These are phyloP conservation scores for Triplophysa bombifrons DNA, from an alignment of 2,797 vertebrate genomes.

Conservation along the genomic window DNA sequence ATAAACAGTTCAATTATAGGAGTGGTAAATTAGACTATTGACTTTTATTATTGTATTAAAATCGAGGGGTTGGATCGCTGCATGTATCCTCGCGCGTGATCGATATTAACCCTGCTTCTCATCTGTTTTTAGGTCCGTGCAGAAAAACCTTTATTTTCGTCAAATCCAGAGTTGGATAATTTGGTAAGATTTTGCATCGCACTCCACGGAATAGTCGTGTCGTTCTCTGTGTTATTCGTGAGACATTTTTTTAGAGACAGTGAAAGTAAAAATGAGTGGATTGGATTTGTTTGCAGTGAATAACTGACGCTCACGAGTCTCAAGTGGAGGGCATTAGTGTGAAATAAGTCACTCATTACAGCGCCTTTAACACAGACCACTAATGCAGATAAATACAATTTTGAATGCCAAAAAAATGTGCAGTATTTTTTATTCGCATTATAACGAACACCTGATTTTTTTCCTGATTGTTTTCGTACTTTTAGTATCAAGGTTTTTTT, in stretches of 20 bases:
- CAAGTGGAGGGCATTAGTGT: constrained; percentile 64
- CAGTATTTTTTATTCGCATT: not conserved
- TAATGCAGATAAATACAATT: not conserved
- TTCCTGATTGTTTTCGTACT: constrained; percentile 43
- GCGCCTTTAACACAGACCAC: constrained; percentile 8
- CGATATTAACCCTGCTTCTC: constrained; percentile 64
- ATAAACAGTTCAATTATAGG: not conserved
- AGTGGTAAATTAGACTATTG: not conserved
- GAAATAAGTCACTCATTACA: constrained; percentile 74
- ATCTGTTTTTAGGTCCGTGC: constrained; percentile 90
- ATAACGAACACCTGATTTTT: constrained; percentile 22
- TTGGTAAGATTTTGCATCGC: constrained; percentile 86
- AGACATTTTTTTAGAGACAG: constrained; percentile 59
- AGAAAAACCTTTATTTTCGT: constrained; percentile 99
- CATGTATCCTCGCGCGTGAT: not conserved
- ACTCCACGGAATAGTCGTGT: not conserved
- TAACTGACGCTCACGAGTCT: constrained; percentile 63
- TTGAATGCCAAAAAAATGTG: not conserved
- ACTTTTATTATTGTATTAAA: too few relatives aligned
- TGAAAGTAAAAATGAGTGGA: constrained; percentile 61
- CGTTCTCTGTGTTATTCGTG: not conserved
- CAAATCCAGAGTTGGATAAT: constrained; percentile 99
- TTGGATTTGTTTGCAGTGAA: constrained; percentile 60
- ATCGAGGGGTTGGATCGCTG: not conserved
- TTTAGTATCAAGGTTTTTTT: constrained; percentile 46